Conservation (phyloP, 2,888 invertebrate species). For the Therioaphis trifolii region DNA sequence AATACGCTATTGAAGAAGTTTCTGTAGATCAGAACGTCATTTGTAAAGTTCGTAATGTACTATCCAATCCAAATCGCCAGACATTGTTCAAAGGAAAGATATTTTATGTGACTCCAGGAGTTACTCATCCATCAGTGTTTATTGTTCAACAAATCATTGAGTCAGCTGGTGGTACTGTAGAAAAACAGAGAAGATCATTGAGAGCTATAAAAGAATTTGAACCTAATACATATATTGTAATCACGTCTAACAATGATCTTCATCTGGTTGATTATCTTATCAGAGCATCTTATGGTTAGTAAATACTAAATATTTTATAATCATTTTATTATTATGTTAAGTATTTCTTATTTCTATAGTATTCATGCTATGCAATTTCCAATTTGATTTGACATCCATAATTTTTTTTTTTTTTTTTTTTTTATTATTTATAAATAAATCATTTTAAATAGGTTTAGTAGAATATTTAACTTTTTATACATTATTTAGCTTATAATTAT, state of each 20-base stretch:
- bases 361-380: too few species aligned
- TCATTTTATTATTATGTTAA: too few species aligned
- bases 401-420: too few species aligned
- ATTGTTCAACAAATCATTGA: constrained; percentile 86
- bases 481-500: too few species aligned
- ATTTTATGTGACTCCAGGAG: constrained; percentile 93
- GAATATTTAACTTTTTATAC: too few species aligned
- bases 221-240: constrained; percentile 79
- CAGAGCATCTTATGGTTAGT: constrained; percentile 74
- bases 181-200: constrained; percentile 80
- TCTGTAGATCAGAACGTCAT: constrained; percentile 83
- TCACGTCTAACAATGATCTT: constrained; percentile 88
- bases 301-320: constrained; percentile 14
- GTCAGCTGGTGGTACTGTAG: constrained; percentile 87
- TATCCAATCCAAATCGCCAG: constrained; percentile 78
- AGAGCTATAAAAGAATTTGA: constrained; percentile 82
- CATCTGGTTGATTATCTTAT: constrained; percentile 86
- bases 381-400: too few species aligned
- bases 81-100: constrained; percentile 82
- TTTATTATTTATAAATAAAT: too few species aligned
- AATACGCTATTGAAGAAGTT: constrained; percentile 80
- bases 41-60: constrained; percentile 82
- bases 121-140: constrained; percentile 78
- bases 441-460: too few species aligned
- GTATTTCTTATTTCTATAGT: too few species aligned